phyloP scores from a whole-genome alignment of 1,140 invertebrate genomes.

The Cyrtorhinus lividipennis region DNA sequence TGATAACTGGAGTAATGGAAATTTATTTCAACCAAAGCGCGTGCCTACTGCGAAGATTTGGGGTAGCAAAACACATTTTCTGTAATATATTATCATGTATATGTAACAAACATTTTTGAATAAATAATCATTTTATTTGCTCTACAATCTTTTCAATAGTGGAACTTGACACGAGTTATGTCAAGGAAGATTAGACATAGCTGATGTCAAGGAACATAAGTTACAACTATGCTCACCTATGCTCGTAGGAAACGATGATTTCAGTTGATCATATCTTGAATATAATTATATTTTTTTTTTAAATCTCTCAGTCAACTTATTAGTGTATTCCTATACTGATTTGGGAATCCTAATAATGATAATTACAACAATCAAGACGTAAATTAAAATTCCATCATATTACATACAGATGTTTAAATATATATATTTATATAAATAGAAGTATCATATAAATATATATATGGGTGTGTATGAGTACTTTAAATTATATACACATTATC shows the following conservation, averaged over 20 bases:
- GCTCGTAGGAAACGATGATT: background rate
- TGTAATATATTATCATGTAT: background rate
- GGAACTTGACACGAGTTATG: background rate
- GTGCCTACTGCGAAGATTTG: too few species aligned
- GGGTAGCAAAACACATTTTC: too few species aligned
- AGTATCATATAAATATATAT: conserved; percentile 2
- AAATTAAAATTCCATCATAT: background rate
- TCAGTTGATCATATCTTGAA: background rate
- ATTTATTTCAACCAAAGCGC: too few species aligned
- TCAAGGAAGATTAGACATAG: background rate
- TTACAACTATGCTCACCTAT: background rate
- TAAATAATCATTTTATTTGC: conserved; percentile 10
- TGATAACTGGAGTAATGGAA: too few species aligned
- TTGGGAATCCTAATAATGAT: background rate
- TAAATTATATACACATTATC: background rate
- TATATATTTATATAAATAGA: background rate
- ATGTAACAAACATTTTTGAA: conserved; percentile 8
- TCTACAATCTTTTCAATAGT: conserved; percentile 1
- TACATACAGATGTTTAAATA: background rate
- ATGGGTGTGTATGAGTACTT: background rate
- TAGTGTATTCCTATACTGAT: conserved; percentile 4
- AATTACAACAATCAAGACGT: background rate
- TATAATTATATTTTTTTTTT: background rate
- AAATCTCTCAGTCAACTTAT: conserved; percentile 10
- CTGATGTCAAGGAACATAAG: too few species aligned